Base-by-base conservation (phyloP, 53 echinoderm and acorn worm species). In the Apostichopus leukothele region DNA sequence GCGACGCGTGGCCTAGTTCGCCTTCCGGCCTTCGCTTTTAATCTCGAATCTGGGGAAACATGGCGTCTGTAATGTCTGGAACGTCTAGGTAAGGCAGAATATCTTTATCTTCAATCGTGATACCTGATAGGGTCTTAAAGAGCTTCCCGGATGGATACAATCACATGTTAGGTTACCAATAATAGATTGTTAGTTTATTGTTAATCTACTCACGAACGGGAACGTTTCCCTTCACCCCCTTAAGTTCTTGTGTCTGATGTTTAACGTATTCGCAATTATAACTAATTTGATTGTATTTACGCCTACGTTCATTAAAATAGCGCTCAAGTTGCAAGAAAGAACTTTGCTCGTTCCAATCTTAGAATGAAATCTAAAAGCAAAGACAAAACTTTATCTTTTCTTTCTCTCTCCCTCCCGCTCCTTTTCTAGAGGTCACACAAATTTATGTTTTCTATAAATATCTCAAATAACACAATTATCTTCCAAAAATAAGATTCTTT, bases 31-130 rank as follows among this genome's bases (percentile, higher is more conserved):
- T 81, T 81, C 81, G 81, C 81, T 81, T 55, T 81, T 54, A 81
- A 81, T 81, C 81, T 81, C 55, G 81, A 81, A 81, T 81, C 59
- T 81, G 55, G 81, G 81, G 81, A 81, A 81, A 81, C 81, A 81
- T 81, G 81, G 81, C 81, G 81, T 81, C 81, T 54, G 81, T 18
- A 59, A 55, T 23, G 81, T 81, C 81, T 81, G 55, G 55, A 21
- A 18, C 18, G 81, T 81, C 81, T 81, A 81, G 81, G 81, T 81
- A 81, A 81, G 55, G 54, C 20, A 53, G 55, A 81, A 81, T 81
- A 81, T 81, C 81, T 81, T 81, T 81, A 55, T 81, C 81, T 81
- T 50, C n/a, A 81, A 81, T 1, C 59, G 54, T 81, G 81, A 81
- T 55, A 81, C 51, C 51, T 12, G 81, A 81, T 22, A 81, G 21